Evolutionary conservation across 2,888 invertebrate genomes (phyloP).

Genomic region (Orgyia antiqua): DNA sequence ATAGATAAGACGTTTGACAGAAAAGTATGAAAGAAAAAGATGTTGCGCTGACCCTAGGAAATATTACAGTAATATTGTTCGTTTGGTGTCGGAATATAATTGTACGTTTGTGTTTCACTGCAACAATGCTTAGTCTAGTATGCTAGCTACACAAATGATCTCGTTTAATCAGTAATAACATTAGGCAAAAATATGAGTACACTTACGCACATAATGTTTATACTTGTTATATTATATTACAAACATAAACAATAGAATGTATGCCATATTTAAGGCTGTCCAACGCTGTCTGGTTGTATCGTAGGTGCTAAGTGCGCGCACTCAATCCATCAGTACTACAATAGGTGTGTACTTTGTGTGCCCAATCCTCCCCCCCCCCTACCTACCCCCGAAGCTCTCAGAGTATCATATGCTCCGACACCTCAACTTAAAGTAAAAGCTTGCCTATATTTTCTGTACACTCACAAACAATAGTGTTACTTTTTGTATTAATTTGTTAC

Average conservation of each 20-base stretch:
- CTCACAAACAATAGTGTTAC: constrained; percentile 9
- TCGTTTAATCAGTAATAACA: too few relatives aligned
- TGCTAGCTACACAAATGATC: too few relatives aligned
- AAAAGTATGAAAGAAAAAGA: too few relatives aligned
- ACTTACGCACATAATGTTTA: constrained; percentile 10
- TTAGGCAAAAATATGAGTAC: background rate
- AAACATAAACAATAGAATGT: constrained; percentile 1
- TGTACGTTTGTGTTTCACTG: too few relatives aligned
- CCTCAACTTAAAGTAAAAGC: constrained; percentile 36
- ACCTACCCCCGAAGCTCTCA: constrained; percentile 7
- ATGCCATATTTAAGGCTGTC: too few relatives aligned
- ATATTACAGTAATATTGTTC: too few relatives aligned
- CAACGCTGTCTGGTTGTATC: background rate
- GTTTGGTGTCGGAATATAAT: too few relatives aligned
- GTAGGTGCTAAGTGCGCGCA: constrained; percentile 12
- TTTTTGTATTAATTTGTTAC: background rate
- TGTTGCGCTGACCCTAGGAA: too few relatives aligned
- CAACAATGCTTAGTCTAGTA: too few relatives aligned
- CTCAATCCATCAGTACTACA: constrained; percentile 27
- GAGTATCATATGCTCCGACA: constrained; percentile 30
- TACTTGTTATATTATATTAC: constrained; percentile 4
- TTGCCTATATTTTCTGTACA: constrained; percentile 20
- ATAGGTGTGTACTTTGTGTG: constrained; percentile 10
- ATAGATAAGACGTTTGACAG: too few relatives aligned
- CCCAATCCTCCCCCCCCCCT: too few relatives aligned